Evolutionary conservation across 2,797 vertebrate species (phyloP).

Genomic region (Pseudomugil tenellus): DNA sequence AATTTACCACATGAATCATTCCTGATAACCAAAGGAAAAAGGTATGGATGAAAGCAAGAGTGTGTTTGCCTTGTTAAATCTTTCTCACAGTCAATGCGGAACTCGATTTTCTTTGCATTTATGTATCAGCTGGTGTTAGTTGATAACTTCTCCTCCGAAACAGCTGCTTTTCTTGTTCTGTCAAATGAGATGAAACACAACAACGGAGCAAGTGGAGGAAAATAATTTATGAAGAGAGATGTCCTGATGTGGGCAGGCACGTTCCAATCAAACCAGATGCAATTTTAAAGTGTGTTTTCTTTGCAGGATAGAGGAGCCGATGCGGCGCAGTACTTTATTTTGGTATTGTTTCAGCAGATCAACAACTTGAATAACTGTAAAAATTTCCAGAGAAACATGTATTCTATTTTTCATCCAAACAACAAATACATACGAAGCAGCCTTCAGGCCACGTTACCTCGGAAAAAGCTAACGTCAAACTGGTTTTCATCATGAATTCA

Average conservation of each 20-base stretch:
- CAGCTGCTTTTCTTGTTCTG: slow-evolving; percentile 46
- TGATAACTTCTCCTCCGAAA: slow-evolving; percentile 33
- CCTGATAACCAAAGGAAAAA: slow-evolving; percentile 46
- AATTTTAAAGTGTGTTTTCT: slow-evolving; percentile 13
- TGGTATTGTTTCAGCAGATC: slow-evolving; percentile 18
- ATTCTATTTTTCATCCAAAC: background rate
- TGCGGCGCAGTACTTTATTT: background rate
- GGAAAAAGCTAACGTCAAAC: slow-evolving; percentile 11
- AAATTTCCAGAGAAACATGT: background rate
- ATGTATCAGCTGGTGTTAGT: slow-evolving; percentile 18
- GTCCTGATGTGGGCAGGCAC: slow-evolving; percentile 9
- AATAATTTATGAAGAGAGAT: slow-evolving; percentile 41
- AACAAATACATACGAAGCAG: background rate
- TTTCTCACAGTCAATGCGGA: slow-evolving; percentile 25
- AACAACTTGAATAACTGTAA: background rate
- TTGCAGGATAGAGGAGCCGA: background rate
- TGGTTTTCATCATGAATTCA: slow-evolving; percentile 24
- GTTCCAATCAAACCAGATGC: slow-evolving; percentile 1
- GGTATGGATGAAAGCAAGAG: slow-evolving; percentile 45
- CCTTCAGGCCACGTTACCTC: slow-evolving; percentile 13
- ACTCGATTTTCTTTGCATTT: slow-evolving; percentile 47
- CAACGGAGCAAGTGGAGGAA: slow-evolving; percentile 11
- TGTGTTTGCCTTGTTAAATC: slow-evolving; percentile 47
- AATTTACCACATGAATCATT: slow-evolving; percentile 57
- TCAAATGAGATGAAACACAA: slow-evolving; percentile 54